Base-by-base conservation (phyloP, 2,888 invertebrate species). In the Eupeodes latifasciatus region DNA sequence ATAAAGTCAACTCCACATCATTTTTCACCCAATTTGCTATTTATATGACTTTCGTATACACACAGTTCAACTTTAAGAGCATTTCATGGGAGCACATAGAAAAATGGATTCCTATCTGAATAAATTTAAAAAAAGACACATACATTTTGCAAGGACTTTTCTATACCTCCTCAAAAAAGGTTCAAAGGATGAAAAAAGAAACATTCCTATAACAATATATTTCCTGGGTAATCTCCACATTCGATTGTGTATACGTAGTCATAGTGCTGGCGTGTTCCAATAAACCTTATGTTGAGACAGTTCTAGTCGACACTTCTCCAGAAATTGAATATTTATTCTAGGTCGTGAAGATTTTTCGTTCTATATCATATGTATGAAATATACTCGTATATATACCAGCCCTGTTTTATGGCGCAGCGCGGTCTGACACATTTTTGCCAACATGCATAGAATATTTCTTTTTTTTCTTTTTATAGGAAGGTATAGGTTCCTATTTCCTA, bases 241-340 rank as follows among this genome's bases (percentile, higher is more conserved):
- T 71, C 71, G 71, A 71, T 71, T 71, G 55, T 71, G 40, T 40
- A 40, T 40, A 27, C 27, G 40, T 40, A 40, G 40, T 5, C 40
- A 40, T 40, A 40, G 40, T 40, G 40, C 9, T 40, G 9, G 40
- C 9, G 40, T 40, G 44, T 71, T 55, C 36, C 71, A 71, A 71
- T 55, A 55, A 71, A 71, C 55, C 55, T 71, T 55, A 44, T 44
- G 55, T 55, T 55, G 40, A 71, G 55, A 36, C 34, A 53, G 27
- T 67, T 67, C 47, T 14, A 12, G 27, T 49, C 49, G 66, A 66
- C 66, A 49, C 66, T 49, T 66, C 3, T n/a, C 55, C 6, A 71
- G 10, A 53, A 55, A 71, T 40, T 16, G 16, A 40, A 71, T 71
- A 71, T 71, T 71, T 71, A 71, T 71, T 71, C 44, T 44, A 69